These are phyloP conservation scores for Scelioninae gen. 1 DNA, from an alignment of 2,888 invertebrate species.

Conservation along the genomic window DNA sequence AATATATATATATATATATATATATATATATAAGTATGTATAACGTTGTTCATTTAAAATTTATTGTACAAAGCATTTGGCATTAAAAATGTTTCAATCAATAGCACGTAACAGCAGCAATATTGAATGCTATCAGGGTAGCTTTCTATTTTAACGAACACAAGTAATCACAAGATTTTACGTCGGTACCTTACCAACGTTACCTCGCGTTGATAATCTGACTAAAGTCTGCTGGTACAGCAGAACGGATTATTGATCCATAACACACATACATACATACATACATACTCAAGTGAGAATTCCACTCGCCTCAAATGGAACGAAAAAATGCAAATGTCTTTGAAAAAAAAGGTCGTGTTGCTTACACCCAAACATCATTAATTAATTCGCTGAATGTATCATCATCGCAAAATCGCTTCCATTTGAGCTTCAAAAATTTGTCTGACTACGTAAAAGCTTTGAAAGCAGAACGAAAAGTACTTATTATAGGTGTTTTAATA, in stretches of 20 bases:
- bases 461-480: neutral
- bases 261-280: constrained; percentile 6
- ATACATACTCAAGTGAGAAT: neutral
- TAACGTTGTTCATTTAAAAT: no score
- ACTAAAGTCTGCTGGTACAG: constrained; percentile 49
- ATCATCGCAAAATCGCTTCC: neutral
- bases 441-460: constrained; percentile 8
- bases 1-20: no score
- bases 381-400: constrained; percentile 4
- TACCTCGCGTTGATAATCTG: constrained; percentile 57
- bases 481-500: constrained; percentile 48
- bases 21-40: no score
- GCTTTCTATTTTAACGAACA: constrained; percentile 45
- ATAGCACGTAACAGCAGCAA: no score
- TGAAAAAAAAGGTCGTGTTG: neutral
- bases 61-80: no score
- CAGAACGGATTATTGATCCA: constrained; percentile 38
- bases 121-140: constrained; percentile 40
- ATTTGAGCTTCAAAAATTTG: constrained; percentile 36
- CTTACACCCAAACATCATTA: neutral
- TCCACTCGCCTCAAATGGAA: neutral
- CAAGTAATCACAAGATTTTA: constrained; percentile 40
- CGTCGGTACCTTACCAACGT: constrained; percentile 51
- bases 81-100: no score
- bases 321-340: neutral